Evolutionary conservation across 2,113 vertebrate genomes (phyloP).

Genomic region (Clarias batrachus): DNA sequence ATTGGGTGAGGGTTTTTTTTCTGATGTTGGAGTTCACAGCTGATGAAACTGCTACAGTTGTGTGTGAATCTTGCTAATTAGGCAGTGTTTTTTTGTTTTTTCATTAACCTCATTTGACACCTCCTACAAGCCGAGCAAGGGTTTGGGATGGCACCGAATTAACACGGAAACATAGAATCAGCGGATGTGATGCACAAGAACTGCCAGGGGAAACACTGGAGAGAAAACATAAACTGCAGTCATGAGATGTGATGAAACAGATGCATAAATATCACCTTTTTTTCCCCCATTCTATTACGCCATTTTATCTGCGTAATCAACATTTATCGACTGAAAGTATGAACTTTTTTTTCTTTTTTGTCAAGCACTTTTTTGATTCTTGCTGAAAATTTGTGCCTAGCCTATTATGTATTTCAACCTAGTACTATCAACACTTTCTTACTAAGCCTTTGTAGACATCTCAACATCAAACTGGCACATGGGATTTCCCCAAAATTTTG

Average conservation of each 20-base stretch:
- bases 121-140: conserved; percentile 44
- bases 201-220: conserved; percentile 24
- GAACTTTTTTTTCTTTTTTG: neutral
- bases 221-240: conserved; percentile 15
- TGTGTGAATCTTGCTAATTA: conserved; percentile 53
- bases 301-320: neutral
- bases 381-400: too few species aligned
- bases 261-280: conserved; percentile 11
- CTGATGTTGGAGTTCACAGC: conserved; percentile 50
- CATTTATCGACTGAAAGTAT: neutral
- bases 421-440: neutral
- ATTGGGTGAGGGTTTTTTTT: conserved; percentile 43
- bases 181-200: conserved; percentile 19
- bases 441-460: neutral
- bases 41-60: conserved; percentile 48
- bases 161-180: conserved; percentile 24
- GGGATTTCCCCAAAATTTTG: neutral
- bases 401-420: neutral
- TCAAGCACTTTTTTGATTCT: neutral
- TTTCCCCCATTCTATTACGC: neutral
- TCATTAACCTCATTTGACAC: conserved; percentile 56
- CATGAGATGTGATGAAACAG: neutral
- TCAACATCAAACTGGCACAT: neutral
- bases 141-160: conserved; percentile 38
- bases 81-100: conserved; percentile 42